These are phyloP conservation scores for Dicyrtoma fusca DNA, from an alignment of 2,888 invertebrate species.

Conservation along the genomic window DNA sequence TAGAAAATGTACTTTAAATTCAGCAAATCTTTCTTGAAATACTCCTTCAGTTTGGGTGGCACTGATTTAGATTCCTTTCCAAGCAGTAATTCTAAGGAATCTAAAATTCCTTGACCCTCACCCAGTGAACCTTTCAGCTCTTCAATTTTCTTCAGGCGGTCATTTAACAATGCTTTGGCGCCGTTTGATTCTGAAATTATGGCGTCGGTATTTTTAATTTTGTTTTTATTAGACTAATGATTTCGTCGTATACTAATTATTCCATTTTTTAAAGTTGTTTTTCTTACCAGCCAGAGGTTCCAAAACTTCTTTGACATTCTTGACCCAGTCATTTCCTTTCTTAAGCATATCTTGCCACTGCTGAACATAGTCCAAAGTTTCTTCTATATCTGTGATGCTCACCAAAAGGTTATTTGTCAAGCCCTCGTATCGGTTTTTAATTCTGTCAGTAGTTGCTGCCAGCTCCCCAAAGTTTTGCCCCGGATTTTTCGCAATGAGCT, in stretches of 20 bases:
- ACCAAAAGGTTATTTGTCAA: slow-evolving; percentile 70
- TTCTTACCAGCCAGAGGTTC: slow-evolving; percentile 68
- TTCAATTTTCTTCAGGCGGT: slow-evolving; percentile 75
- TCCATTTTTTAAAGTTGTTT: neutral
- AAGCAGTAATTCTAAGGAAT: slow-evolving; percentile 74
- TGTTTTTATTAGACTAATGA: too few relatives aligned
- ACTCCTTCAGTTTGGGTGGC: slow-evolving; percentile 32
- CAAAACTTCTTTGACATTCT: slow-evolving; percentile 85
- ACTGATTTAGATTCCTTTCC: slow-evolving; percentile 63
- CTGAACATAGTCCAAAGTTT: slow-evolving; percentile 77
- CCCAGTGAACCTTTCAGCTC: slow-evolving; percentile 78
- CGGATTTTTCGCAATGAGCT: slow-evolving; percentile 67
- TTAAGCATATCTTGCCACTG: slow-evolving; percentile 85
- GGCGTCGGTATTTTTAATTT: too few relatives aligned
- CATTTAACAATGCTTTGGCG: slow-evolving; percentile 81
- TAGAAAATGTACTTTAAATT: slow-evolving; percentile 46
- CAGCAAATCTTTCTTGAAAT: slow-evolving; percentile 36
- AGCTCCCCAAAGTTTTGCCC: slow-evolving; percentile 66
- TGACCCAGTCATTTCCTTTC: slow-evolving; percentile 85
- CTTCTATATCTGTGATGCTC: slow-evolving; percentile 74
- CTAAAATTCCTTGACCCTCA: slow-evolving; percentile 76
- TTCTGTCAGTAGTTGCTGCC: slow-evolving; percentile 70
- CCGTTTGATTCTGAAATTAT: slow-evolving; percentile 75
- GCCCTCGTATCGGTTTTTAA: slow-evolving; percentile 76
- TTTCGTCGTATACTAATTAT: neutral